Base-by-base conservation (phyloP, 2,113 vertebrate genomes). In the Bettongia penicillata region DNA sequence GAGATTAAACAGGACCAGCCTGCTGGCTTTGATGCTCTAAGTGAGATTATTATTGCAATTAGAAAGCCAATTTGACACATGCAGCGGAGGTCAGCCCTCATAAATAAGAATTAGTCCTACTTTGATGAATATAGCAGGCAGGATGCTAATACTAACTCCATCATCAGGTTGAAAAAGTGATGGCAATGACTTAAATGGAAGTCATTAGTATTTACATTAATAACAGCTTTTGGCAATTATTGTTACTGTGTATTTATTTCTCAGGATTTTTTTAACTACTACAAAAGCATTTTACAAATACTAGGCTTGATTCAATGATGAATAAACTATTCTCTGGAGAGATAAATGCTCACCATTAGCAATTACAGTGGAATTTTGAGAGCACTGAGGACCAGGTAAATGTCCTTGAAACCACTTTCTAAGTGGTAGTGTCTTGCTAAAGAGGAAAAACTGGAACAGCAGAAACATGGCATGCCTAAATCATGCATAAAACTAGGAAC, bases 41-140 rank as follows among this genome's bases (percentile, higher is more conserved):
- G 97, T 77, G 94, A 93, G 93, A 98, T 94, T 98, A 97, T 97
- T 98, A 97, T 96, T 94, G 37, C 98, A 97, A 96, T 94, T 97
- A 98, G 95, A 97, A 94, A 96, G 93, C 11, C 94, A 53, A 96
- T 77, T 90, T 94, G 93, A 98, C 93, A 23, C 43, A 47, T 26
- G 48, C 23, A 92, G 53, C 51, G 97, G 97, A 98, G 95, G 97
- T 95, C 96, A 97, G 95, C 94, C 55, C 28, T 22, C 94, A 48
- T 93, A 94, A n/a, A 6, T 43, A 95, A 91, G 93, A 49, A 77
- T 57, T 89, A 53, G 49, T 12, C 57, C 55, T 90, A 91, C 93
- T 2, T 47, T 51, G 47, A 94, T 84, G 24, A 95, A 92, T 55
- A 89, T 68, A 25, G n/a, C 37, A 89, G 51, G 96, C 48, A 91